Conservation (phyloP, 2,797 vertebrate genomes). For the Nannoperca obscura region DNA sequence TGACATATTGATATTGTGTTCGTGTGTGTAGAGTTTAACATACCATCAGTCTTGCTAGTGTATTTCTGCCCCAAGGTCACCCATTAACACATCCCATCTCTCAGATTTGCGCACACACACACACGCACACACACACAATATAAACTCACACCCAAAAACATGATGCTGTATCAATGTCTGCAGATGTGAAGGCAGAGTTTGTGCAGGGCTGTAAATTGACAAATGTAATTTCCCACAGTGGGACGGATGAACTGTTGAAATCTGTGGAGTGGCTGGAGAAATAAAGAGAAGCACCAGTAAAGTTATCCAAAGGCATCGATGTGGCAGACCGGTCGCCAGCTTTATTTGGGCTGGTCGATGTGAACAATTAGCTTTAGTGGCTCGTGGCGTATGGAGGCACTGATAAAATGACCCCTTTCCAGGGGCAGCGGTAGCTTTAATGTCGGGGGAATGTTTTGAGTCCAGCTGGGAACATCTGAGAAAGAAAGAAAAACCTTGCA, state of each 20-base stretch:
- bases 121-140: slow-evolving; percentile 17
- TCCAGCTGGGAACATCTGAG: slow-evolving; percentile 48
- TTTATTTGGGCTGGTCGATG: slow-evolving; percentile 40
- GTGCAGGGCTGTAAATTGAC: slow-evolving; percentile 47
- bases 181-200: slow-evolving; percentile 45
- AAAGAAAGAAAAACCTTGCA: slow-evolving; percentile 39
- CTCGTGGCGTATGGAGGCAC: slow-evolving; percentile 47
- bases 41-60: slow-evolving; percentile 63
- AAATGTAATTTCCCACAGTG: slow-evolving; percentile 40
- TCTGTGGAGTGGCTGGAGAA: slow-evolving; percentile 13
- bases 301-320: slow-evolving; percentile 51
- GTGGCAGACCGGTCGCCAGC: slow-evolving; percentile 35
- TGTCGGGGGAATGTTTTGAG: slow-evolving; percentile 65
- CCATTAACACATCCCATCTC: slow-evolving; percentile 25
- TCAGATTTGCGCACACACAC: slow-evolving; percentile 3
- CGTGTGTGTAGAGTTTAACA: slow-evolving; percentile 53
- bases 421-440: slow-evolving; percentile 42
- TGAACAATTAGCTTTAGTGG: slow-evolving; percentile 52
- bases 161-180: slow-evolving; percentile 34
- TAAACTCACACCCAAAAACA: slow-evolving; percentile 6
- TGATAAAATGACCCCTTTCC: slow-evolving; percentile 63
- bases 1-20: slow-evolving; percentile 54
- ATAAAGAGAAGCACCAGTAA: slow-evolving; percentile 21
- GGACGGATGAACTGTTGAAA: slow-evolving; percentile 36
- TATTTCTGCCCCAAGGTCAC: slow-evolving; percentile 71